Conservation (phyloP, 1,140 invertebrate genomes). For the Pseudomyrmex gracilis region DNA sequence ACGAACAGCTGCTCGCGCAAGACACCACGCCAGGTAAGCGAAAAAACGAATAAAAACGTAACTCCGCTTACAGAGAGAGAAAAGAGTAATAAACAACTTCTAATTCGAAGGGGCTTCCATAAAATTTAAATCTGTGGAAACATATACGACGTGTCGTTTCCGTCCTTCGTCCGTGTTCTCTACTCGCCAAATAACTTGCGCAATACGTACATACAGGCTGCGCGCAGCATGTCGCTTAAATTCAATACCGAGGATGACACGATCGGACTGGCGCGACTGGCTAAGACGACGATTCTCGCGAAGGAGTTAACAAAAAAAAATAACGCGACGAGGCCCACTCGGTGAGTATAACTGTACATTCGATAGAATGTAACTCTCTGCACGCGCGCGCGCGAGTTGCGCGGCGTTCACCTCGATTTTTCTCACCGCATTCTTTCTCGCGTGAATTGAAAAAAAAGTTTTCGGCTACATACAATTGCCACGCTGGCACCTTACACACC, state of each 20-base stretch:
- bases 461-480: conserved; percentile 10
- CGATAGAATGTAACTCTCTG: conserved; percentile 56
- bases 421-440: conserved; percentile 11
- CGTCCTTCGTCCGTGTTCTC: background rate
- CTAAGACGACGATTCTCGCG: background rate
- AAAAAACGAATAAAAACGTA: background rate
- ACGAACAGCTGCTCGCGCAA: background rate
- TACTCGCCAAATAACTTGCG: conserved; percentile 14
- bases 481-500: conserved; percentile 44
- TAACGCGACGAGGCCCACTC: conserved; percentile 35
- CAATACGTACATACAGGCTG: background rate
- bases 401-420: conserved; percentile 10
- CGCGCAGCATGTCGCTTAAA: conserved; percentile 5
- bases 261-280: background rate
- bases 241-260: conserved; percentile 5
- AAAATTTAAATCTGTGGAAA: conserved; percentile 46
- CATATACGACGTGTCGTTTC: too few relatives aligned
- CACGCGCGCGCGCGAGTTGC: background rate
- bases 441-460: conserved; percentile 38
- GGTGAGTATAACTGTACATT: conserved; percentile 66
- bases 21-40: background rate
- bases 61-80: background rate
- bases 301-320: conserved; percentile 62
- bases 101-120: conserved; percentile 32
- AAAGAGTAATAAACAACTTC: conserved; percentile 31